phyloP scores from a whole-genome alignment of 2,888 invertebrate genomes.

The Phytoseiulus persimilis region DNA sequence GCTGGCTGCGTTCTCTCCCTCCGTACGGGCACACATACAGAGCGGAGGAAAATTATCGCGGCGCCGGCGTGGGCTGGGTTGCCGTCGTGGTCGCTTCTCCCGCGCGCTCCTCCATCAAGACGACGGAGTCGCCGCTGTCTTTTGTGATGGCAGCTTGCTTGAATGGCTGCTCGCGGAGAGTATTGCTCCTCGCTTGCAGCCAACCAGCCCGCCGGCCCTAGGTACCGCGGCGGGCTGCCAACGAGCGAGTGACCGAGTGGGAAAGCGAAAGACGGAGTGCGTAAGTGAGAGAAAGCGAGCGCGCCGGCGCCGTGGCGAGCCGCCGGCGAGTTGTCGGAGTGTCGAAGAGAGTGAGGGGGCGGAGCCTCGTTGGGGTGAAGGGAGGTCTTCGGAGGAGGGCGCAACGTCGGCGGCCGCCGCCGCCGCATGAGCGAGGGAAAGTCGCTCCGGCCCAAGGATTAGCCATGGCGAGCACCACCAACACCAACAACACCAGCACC shows the following conservation, averaged over 20 bases:
- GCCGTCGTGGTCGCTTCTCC: neutral
- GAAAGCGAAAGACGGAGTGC: slow-evolving; percentile 27
- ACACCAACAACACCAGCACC: neutral
- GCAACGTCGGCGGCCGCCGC: neutral
- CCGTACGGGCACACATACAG: neutral
- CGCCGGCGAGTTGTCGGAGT: neutral
- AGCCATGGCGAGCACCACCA: neutral
- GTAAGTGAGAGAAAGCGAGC: slow-evolving; percentile 23
- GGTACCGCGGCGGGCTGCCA: neutral
- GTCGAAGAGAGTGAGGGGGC: neutral
- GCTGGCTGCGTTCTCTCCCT: neutral
- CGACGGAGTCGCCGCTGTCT: neutral
- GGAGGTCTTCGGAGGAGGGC: slow-evolving; percentile 5
- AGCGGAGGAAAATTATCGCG: slow-evolving; percentile 17
- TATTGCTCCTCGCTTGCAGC: neutral
- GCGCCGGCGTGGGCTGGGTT: slow-evolving; percentile 5
- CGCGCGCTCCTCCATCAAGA: neutral
- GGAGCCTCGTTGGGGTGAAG: neutral
- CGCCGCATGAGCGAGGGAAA: neutral
- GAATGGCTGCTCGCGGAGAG: neutral
- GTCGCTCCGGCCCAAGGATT: neutral
- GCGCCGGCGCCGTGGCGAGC: too few relatives aligned
- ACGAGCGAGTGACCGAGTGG: neutral
- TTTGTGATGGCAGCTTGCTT: neutral
- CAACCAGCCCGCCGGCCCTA: neutral